A percentile compares a stretch with the other conserved stretches of the same genome.
Evolutionary conservation across 37 sponge, comb jelly and placozoan genomes (phyloP).

Genomic region (Chondrilla cf. caribensis): DNA sequence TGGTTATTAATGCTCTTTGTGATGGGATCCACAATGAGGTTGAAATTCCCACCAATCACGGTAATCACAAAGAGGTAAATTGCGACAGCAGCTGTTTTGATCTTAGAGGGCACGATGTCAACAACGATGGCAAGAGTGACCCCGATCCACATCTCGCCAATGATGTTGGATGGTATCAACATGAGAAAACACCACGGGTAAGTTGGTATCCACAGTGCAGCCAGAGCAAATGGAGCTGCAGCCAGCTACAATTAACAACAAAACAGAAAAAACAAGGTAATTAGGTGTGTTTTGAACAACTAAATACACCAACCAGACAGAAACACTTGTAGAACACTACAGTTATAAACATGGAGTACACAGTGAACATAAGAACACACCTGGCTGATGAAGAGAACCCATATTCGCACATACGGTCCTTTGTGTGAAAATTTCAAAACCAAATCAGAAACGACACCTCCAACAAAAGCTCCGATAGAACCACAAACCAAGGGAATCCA

Average conservation of each 20-base stretch:
- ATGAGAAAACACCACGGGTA: slow-evolving; percentile 66
- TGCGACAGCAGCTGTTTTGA: slow-evolving; percentile 51
- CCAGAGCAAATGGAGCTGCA: slow-evolving; percentile 72
- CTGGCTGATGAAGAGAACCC: slow-evolving; percentile 75
- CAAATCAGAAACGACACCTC: slow-evolving; percentile 68
- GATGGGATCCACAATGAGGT: slow-evolving; percentile 42
- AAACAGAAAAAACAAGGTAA: background rate
- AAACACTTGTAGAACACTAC: no score
- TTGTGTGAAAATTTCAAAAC: slow-evolving; percentile 12
- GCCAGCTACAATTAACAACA: slow-evolving; percentile 27
- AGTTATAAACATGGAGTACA: no score
- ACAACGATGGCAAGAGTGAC: slow-evolving; percentile 72
- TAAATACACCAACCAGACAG: no score
- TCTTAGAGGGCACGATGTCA: slow-evolving; percentile 48
- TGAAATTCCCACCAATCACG: slow-evolving; percentile 55
- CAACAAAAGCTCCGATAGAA: slow-evolving; percentile 66
- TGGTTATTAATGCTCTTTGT: background rate
- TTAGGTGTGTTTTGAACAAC: background rate
- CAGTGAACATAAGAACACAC: slow-evolving; percentile 3
- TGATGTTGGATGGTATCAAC: slow-evolving; percentile 65
- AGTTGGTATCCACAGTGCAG: slow-evolving; percentile 52
- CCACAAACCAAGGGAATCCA: slow-evolving; percentile 85
- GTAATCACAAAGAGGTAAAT: slow-evolving; percentile 74
- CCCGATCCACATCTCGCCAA: slow-evolving; percentile 89
- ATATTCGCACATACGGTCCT: slow-evolving; percentile 41